Percentiles rank a stretch among this genome's conserved stretches.
phyloP scores from a whole-genome alignment of 2,888 invertebrate genomes.

The Scaptomyza cyrtandrae region DNA sequence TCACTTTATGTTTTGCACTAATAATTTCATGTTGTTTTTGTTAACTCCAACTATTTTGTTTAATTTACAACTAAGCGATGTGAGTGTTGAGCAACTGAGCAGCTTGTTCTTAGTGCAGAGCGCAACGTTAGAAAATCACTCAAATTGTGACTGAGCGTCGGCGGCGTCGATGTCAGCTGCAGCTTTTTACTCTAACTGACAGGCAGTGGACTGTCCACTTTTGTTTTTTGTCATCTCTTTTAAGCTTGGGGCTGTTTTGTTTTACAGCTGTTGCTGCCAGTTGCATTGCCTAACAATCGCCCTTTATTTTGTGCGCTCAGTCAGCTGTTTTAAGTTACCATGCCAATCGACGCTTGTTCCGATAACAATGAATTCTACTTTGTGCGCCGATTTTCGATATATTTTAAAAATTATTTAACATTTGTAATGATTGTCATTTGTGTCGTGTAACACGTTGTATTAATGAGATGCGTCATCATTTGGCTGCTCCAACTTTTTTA shows the following conservation, averaged over 20 bases:
- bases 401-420: neutral
- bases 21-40: slow-evolving; percentile 10
- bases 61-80: slow-evolving; percentile 6
- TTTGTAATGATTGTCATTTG: neutral
- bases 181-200: slow-evolving; percentile 34
- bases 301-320: slow-evolving; percentile 16
- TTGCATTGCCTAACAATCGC: slow-evolving; percentile 26
- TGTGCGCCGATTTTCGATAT: slow-evolving; percentile 4
- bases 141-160: neutral
- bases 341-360: slow-evolving; percentile 16
- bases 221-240: slow-evolving; percentile 29
- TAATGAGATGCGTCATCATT: slow-evolving; percentile 51
- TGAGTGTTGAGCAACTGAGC: slow-evolving; percentile 13
- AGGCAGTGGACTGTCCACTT: slow-evolving; percentile 20
- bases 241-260: slow-evolving; percentile 38
- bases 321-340: slow-evolving; percentile 43
- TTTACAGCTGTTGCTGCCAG: slow-evolving; percentile 38
- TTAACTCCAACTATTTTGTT: slow-evolving; percentile 2
- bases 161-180: slow-evolving; percentile 29
- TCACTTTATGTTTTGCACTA: slow-evolving; percentile 9
- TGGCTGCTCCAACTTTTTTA: slow-evolving; percentile 77
- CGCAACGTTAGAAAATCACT: slow-evolving; percentile 23
- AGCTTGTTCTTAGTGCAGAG: slow-evolving; percentile 20
- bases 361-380: slow-evolving; percentile 19
- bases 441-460: neutral